These are phyloP conservation scores for Odontesthes bonariensis DNA, from an alignment of 2,113 vertebrate species.

Conservation along the genomic window DNA sequence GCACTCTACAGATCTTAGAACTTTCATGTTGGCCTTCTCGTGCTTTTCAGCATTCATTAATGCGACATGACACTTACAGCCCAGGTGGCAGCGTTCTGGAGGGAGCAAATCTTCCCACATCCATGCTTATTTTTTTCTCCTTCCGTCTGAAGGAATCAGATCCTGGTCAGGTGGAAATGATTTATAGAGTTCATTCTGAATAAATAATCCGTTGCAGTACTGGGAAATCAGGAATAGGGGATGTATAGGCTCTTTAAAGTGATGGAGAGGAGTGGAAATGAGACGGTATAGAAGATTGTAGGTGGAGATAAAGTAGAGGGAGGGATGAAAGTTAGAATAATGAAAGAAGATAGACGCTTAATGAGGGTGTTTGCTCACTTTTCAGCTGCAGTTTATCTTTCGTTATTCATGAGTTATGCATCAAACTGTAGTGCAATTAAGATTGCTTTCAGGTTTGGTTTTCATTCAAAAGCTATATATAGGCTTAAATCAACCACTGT, in stretches of 20 bases:
- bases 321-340: slow-evolving; percentile 39
- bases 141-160: slow-evolving; percentile 36
- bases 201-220: slow-evolving; percentile 70
- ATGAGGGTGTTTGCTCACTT: slow-evolving; percentile 20
- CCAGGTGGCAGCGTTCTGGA: slow-evolving; percentile 15
- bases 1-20: slow-evolving; percentile 27
- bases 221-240: slow-evolving; percentile 46
- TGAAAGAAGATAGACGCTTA: slow-evolving; percentile 6
- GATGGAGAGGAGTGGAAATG: slow-evolving; percentile 41
- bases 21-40: slow-evolving; percentile 41
- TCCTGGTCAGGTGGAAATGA: slow-evolving; percentile 63
- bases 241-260: slow-evolving; percentile 40
- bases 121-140: slow-evolving; percentile 22
- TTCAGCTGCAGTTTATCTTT: slow-evolving; percentile 19
- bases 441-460: background rate
- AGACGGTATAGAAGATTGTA: slow-evolving; percentile 24
- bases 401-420: background rate
- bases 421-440: background rate
- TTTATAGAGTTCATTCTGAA: slow-evolving; percentile 73
- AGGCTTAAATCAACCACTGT: background rate
- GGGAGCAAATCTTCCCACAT: slow-evolving; percentile 14
- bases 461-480: background rate
- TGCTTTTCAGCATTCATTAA: slow-evolving; percentile 22
- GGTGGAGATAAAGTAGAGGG: slow-evolving; percentile 14
- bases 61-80: slow-evolving; percentile 3